These are phyloP conservation scores for Latrodectus hesperus DNA, from an alignment of 2,888 invertebrate species.

Conservation along the genomic window DNA sequence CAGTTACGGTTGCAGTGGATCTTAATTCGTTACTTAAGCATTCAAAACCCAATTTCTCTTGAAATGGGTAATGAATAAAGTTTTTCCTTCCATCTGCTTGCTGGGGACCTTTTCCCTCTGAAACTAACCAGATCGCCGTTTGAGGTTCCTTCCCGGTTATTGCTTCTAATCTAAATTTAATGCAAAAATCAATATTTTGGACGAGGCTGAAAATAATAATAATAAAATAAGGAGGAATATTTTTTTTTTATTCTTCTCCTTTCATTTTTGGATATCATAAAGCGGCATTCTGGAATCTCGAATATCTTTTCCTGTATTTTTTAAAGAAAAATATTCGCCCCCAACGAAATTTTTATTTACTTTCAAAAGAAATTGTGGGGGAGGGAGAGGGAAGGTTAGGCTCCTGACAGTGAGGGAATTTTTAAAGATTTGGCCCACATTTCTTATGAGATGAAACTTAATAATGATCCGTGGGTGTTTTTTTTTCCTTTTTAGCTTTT, in stretches of 20 bases:
- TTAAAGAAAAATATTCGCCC: background rate
- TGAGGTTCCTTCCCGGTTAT: conserved; percentile 41
- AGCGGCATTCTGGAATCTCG: background rate
- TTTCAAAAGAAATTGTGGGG: conserved; percentile 2
- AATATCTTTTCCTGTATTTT: conserved; percentile 15
- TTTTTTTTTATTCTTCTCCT: background rate
- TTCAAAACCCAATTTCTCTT: conserved; percentile 46
- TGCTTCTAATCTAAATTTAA: conserved; percentile 67
- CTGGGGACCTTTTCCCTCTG: conserved; percentile 1
- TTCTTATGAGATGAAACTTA: conserved; percentile 20
- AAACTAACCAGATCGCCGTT: conserved; percentile 51
- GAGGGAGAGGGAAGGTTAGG: background rate
- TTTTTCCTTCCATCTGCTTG: conserved; percentile 34
- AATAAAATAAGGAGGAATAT: conserved; percentile 15
- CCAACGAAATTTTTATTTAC: conserved; percentile 38
- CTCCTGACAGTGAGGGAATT: background rate
- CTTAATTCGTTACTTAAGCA: conserved; percentile 13
- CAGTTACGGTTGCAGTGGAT: background rate
- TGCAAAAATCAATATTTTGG: conserved; percentile 63
- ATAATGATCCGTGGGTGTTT: conserved; percentile 13
- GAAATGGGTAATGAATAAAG: conserved; percentile 57
- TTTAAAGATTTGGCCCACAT: conserved; percentile 27
- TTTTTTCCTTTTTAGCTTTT: background rate
- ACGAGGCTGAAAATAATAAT: conserved; percentile 47
- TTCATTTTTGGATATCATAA: conserved; percentile 13